phyloP scores from a whole-genome alignment of 1,140 invertebrate species.

The Drosophila carrolli region DNA sequence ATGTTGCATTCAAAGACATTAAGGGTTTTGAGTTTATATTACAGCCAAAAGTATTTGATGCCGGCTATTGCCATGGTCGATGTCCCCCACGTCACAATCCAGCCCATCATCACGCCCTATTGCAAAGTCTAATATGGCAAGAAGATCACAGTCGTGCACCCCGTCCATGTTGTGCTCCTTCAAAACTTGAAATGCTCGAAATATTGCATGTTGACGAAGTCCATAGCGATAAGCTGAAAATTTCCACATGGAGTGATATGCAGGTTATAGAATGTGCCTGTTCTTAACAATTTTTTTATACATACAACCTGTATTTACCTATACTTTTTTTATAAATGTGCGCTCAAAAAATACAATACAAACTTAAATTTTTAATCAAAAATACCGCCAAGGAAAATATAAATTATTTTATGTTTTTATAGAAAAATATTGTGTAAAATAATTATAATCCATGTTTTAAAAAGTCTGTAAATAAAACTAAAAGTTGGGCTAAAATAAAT shows the following conservation, averaged over 20 bases:
- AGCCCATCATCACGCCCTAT: constrained; percentile 89
- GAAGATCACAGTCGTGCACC: constrained; percentile 87
- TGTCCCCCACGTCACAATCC: constrained; percentile 89
- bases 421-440: too few species aligned
- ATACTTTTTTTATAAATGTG: neutral
- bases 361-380: neutral
- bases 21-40: constrained; percentile 89
- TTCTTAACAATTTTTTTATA: constrained; percentile 84
- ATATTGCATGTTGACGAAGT: constrained; percentile 89
- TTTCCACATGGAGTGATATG: constrained; percentile 90
- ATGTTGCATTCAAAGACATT: constrained; percentile 88
- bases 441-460: too few species aligned
- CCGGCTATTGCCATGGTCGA: constrained; percentile 89
- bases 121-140: constrained; percentile 89
- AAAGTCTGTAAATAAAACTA: too few species aligned
- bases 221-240: constrained; percentile 87
- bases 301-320: neutral
- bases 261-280: constrained; percentile 90
- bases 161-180: constrained; percentile 90
- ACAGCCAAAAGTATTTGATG: constrained; percentile 89
- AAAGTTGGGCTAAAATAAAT: too few species aligned
- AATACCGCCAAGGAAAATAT: too few species aligned
- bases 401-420: too few species aligned
- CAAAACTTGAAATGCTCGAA: constrained; percentile 88
- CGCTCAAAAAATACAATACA: neutral